These are phyloP conservation scores for Hemithea aestivaria DNA, from an alignment of 2,888 invertebrate genomes.

Conservation along the genomic window DNA sequence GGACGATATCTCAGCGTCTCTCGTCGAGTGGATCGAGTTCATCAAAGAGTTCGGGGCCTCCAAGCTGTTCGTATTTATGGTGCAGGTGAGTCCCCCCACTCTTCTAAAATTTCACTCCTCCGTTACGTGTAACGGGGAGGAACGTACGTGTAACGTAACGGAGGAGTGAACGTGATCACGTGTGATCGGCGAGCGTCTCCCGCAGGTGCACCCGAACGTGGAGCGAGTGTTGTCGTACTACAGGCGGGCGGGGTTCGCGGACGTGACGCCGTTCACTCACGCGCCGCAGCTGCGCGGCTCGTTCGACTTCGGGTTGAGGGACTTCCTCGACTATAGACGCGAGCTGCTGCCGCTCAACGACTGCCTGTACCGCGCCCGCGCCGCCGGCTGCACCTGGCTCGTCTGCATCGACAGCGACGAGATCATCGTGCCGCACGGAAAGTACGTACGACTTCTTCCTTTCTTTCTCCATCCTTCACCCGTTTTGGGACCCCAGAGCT, in stretches of 20 bases:
- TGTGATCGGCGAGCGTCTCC: no score
- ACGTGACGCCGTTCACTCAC: conserved; percentile 15
- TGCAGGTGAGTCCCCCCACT: conserved; percentile 11
- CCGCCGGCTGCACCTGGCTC: conserved; percentile 11
- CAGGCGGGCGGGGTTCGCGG: conserved; percentile 10
- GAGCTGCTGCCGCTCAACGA: conserved; percentile 21
- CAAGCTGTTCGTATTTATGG: conserved; percentile 12
- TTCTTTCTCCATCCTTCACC: no score
- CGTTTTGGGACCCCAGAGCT: no score
- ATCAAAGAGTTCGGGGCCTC: conserved; percentile 16
- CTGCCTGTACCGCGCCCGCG: conserved; percentile 16
- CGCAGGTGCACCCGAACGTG: conserved; percentile 17
- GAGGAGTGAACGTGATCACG: neutral
- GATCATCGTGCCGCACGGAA: conserved; percentile 12
- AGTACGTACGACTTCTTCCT: no score
- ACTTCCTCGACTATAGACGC: conserved; percentile 12
- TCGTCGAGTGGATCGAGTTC: conserved; percentile 22
- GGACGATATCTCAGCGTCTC: conserved; percentile 9
- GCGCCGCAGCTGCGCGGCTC: conserved; percentile 14
- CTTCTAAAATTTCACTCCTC: neutral
- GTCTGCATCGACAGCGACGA: conserved; percentile 19
- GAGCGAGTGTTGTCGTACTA: conserved; percentile 14
- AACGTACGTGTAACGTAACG: neutral
- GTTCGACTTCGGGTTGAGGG: neutral
- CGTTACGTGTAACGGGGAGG: neutral